A percentile compares a stretch with the other conserved stretches of the same genome.
phyloP scores from a whole-genome alignment of 2,888 invertebrate genomes.

The Noctua comes region DNA sequence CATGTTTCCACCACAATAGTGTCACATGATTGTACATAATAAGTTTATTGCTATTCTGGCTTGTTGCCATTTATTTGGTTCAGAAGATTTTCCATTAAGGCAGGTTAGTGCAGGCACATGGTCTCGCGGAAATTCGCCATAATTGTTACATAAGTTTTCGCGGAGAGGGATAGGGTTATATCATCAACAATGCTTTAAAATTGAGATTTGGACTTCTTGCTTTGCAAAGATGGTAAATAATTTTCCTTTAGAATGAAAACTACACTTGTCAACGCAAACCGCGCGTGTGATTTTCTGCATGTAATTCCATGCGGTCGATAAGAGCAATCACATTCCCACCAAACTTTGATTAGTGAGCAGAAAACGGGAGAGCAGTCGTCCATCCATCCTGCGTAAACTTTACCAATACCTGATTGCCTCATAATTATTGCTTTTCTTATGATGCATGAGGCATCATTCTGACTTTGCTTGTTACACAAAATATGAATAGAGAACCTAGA shows the following conservation, averaged over 20 bases:
- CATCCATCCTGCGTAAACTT: background rate
- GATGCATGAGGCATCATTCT: background rate
- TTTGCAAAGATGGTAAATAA: background rate
- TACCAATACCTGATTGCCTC: background rate
- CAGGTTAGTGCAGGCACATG: slow-evolving; percentile 29
- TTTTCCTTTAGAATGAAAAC: background rate
- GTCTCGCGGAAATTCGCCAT: slow-evolving; percentile 8
- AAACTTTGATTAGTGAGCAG: background rate
- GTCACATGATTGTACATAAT: slow-evolving; percentile 7
- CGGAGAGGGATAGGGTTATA: background rate
- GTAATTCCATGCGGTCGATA: background rate
- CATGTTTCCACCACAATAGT: slow-evolving; percentile 11
- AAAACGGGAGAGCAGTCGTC: background rate
- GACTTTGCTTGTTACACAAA: background rate
- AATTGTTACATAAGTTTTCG: slow-evolving; percentile 32
- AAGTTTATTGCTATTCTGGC: slow-evolving; percentile 32
- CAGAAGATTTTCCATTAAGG: slow-evolving; percentile 25
- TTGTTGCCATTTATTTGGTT: slow-evolving; percentile 42
- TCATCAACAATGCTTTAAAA: background rate
- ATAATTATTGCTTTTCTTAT: background rate
- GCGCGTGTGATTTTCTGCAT: background rate
- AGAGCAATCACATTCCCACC: background rate
- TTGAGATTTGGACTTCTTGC: background rate
- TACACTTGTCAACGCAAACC: background rate
- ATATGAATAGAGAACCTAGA: too few relatives aligned